Conservation (phyloP, 2,888 invertebrate species). For the Xestia sexstrigata region DNA sequence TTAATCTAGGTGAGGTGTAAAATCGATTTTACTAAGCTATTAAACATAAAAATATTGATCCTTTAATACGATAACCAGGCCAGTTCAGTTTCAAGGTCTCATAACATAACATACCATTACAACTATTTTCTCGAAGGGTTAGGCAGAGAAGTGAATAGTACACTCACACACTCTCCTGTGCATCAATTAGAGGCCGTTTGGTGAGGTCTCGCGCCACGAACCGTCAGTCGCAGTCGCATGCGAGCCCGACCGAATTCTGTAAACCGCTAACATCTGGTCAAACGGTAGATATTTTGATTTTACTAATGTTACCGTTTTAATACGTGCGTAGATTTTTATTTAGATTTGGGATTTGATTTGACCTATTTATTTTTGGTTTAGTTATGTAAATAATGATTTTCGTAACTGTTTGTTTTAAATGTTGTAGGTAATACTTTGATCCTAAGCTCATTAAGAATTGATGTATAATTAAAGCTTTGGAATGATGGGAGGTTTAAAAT, state of each 20-base stretch:
- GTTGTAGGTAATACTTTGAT: background rate
- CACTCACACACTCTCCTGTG: no score
- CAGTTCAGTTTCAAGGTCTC: no score
- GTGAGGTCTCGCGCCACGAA: constrained; percentile 59
- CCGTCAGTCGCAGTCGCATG: constrained; percentile 61
- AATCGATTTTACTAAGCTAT: no score
- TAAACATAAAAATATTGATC: background rate
- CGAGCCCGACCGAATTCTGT: constrained; percentile 54
- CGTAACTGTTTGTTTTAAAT: background rate
- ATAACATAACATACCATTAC: no score
- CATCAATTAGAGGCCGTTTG: constrained; percentile 65
- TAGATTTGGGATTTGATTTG: background rate
- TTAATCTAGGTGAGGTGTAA: background rate
- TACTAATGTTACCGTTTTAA: constrained; percentile 46
- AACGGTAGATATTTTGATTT: constrained; percentile 61
- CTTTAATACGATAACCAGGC: background rate
- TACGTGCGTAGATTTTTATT: constrained; percentile 7
- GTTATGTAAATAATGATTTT: background rate
- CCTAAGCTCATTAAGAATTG: background rate
- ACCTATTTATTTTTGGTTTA: background rate
- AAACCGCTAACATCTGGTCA: constrained; percentile 61
- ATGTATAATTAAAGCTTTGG: background rate
- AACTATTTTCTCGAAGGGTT: no score
- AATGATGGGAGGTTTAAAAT: background rate
- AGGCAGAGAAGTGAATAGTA: no score